A percentile compares a stretch with the other conserved stretches of the same genome.
Evolutionary conservation across 2,888 invertebrate species (phyloP).

Genomic region (Synanthedon tipuliformis): DNA sequence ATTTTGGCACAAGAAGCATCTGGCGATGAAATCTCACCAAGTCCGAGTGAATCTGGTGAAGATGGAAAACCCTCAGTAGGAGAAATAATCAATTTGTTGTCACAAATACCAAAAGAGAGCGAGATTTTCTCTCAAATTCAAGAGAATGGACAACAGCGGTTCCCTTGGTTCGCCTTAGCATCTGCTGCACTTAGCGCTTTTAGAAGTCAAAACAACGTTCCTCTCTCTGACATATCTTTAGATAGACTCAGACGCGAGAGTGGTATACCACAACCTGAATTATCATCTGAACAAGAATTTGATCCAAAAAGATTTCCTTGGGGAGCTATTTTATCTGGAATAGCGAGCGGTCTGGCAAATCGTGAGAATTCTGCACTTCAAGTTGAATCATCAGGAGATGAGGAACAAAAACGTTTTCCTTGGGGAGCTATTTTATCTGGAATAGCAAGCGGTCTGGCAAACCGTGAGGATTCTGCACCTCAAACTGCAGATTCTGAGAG

Average conservation of each 20-base stretch:
- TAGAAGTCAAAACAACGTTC: neutral
- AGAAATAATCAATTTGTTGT: neutral
- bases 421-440: neutral
- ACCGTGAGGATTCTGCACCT: neutral
- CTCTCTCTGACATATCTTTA: neutral
- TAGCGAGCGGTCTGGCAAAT: neutral
- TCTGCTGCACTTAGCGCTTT: neutral
- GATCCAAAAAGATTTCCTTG: neutral
- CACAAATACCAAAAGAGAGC: neutral
- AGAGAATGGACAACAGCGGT: neutral
- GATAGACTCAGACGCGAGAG: neutral
- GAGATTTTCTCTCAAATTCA: too few species aligned
- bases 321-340: neutral
- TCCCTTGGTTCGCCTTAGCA: neutral
- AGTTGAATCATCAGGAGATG: neutral
- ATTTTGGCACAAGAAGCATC: conserved; percentile 18
- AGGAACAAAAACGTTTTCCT: neutral
- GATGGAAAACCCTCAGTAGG: neutral
- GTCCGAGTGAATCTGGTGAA: neutral
- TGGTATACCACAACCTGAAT: too few species aligned
- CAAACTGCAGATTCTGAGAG: neutral
- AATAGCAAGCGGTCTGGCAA: neutral
- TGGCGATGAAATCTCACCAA: conserved; percentile 3
- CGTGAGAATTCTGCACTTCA: neutral
- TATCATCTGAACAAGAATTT: neutral